Percentiles rank a stretch among this genome's conserved stretches.
These are phyloP conservation scores for Cyrtonyx montezumae DNA, from an alignment of 2,113 vertebrate genomes.

Conservation along the genomic window DNA sequence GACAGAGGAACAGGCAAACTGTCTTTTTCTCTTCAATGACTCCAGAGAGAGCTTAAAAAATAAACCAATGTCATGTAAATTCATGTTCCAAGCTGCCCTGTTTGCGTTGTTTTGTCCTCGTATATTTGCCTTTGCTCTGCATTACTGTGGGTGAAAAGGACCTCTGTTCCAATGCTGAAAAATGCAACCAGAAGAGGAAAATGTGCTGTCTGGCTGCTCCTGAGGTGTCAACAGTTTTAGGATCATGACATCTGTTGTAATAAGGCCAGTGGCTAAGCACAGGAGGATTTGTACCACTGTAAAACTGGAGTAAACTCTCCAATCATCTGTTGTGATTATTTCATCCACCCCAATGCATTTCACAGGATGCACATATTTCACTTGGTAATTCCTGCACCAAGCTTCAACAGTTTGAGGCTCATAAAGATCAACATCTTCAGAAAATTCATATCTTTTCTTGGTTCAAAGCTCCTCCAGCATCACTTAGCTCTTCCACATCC, in stretches of 20 bases:
- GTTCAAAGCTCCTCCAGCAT: neutral
- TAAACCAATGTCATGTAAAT: neutral
- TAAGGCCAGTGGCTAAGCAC: neutral
- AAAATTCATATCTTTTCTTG: neutral
- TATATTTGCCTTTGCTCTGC: neutral
- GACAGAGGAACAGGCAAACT: rapidly evolving
- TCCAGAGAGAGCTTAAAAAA: neutral
- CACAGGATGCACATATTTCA: neutral
- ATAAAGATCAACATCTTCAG: neutral
- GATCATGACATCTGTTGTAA: neutral
- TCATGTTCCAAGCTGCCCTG: neutral
- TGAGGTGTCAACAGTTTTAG: neutral
- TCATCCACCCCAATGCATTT: neutral
- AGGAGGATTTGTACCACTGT: neutral
- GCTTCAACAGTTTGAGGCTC: neutral
- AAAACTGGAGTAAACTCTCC: neutral
- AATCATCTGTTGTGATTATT: neutral
- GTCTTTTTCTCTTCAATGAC: neutral
- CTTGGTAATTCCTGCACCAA: neutral
- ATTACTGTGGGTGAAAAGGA: neutral
- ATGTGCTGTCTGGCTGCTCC: rapidly evolving
- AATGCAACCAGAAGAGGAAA: neutral
- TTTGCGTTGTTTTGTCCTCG: neutral
- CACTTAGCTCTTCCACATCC: neutral
- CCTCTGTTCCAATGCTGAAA: neutral